Evolutionary conservation across 1,140 invertebrate genomes (phyloP), one percentile per base, ranked within the genome.

Genomic region (Nylanderia fulva): DNA sequence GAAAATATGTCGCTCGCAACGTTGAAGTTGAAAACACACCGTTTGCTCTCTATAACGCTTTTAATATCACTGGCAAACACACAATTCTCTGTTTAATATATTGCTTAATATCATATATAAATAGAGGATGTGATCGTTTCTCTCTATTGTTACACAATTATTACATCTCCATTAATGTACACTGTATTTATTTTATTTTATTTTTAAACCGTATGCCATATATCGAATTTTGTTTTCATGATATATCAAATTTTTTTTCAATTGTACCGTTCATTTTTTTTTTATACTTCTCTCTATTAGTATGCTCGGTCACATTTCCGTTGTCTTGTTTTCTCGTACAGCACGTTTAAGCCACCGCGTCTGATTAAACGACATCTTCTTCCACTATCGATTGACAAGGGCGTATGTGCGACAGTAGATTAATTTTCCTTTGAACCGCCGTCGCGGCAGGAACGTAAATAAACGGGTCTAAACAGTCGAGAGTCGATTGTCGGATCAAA

Each of bases 311-410:
- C 18, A n/a, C n/a, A n/a, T 64, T 77, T 68, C 13, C 36, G n/a
- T 66, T 79, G 24, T 52, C 24, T 52, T 29, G 21, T 13, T 11
- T 58, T 9, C 29, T 33, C 29, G 1, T 33, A 33, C 3, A 3
- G 18, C 24, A 18, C 52, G 52, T 71, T 58, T n/a, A n/a, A 42
- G 18, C 42, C 52, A 2, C 33, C 52, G 48, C 18, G 24, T 72
- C 66, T 82, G 77, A 82, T 82, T 72, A 82, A 45, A 72, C 77
- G 77, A 42, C n/a, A 33, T 82, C 77, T 82, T 80, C 77, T 80
- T 71, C 77, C 36, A 45, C 52, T 82, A 82, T 82, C 77, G 66
- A 82, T 82, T 52, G 77, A 60, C 36, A 27, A 48, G 48, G 48
- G 11, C 60, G 52, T 15, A 36, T 24, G 48, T 61, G 13, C 33